Evolutionary conservation across 2,113 vertebrate species (phyloP).

Genomic region (Oncorhynchus kisutch): DNA sequence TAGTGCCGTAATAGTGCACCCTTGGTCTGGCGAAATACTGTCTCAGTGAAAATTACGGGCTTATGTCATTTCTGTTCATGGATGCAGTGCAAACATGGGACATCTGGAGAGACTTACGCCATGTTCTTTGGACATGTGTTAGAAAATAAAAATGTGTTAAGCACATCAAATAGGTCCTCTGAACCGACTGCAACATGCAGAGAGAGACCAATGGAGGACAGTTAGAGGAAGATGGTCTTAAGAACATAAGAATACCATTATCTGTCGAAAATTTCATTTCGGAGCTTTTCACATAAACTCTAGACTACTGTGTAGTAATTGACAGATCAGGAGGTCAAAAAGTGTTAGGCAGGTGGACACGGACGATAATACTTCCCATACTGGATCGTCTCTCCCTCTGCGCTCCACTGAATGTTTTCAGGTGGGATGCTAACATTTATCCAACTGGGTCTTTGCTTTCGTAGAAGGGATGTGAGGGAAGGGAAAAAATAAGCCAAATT

Average conservation of each 20-base stretch:
- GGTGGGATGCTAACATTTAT: background rate
- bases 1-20: slow-evolving; percentile 7
- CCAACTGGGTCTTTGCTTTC: background rate
- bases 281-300: too few species aligned
- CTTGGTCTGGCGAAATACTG: slow-evolving; percentile 9
- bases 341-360: background rate
- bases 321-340: background rate
- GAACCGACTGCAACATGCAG: too few species aligned
- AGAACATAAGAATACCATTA: background rate
- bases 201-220: too few species aligned
- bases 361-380: too few species aligned
- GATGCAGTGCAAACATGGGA: slow-evolving; percentile 42
- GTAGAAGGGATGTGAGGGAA: background rate
- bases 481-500: slow-evolving; percentile 40
- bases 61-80: slow-evolving; percentile 33
- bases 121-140: slow-evolving; percentile 16
- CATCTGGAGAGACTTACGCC: slow-evolving; percentile 23
- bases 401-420: background rate
- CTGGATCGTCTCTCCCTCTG: background rate
- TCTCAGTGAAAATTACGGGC: slow-evolving; percentile 26
- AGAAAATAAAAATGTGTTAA: slow-evolving; percentile 5
- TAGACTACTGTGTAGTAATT: too few species aligned
- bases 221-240: too few species aligned
- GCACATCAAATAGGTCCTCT: too few species aligned
- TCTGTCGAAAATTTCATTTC: too few species aligned